Conservation (phyloP, 2,113 vertebrate species). For the Atrichornis clamosus region DNA sequence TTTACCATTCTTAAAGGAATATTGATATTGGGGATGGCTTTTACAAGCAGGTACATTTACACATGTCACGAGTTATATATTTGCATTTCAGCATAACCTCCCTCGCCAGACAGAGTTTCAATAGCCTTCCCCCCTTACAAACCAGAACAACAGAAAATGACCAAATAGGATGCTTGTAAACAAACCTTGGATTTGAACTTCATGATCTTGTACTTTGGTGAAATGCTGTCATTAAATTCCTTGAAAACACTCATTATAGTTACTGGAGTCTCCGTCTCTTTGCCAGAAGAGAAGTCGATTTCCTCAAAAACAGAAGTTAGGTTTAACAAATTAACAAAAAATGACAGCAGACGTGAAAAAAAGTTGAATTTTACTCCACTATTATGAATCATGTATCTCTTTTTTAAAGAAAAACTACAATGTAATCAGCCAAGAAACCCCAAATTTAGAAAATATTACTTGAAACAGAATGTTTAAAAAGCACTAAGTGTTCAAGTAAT, state of each 20-base stretch:
- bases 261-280: slow-evolving; percentile 77
- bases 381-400: not conserved
- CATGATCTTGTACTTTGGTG: slow-evolving; percentile 94
- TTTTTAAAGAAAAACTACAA: not conserved
- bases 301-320: slow-evolving; percentile 73
- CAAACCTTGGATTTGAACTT: slow-evolving; percentile 97
- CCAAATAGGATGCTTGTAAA: not conserved
- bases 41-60: not conserved
- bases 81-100: not conserved
- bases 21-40: not conserved
- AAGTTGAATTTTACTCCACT: not conserved
- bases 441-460: not conserved
- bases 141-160: not conserved
- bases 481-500: not conserved
- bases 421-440: not conserved
- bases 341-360: not conserved
- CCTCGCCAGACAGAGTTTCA: not conserved
- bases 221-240: slow-evolving; percentile 87
- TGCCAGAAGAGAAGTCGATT: slow-evolving; percentile 78
- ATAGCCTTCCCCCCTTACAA: not conserved
- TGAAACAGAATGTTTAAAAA: not conserved
- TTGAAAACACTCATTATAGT: slow-evolving; percentile 92
- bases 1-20: not conserved
- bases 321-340: not conserved
- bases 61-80: rapidly evolving